Evolutionary conservation across 2,797 vertebrate genomes (phyloP).

Genomic region (Hydrolagus colliei): DNA sequence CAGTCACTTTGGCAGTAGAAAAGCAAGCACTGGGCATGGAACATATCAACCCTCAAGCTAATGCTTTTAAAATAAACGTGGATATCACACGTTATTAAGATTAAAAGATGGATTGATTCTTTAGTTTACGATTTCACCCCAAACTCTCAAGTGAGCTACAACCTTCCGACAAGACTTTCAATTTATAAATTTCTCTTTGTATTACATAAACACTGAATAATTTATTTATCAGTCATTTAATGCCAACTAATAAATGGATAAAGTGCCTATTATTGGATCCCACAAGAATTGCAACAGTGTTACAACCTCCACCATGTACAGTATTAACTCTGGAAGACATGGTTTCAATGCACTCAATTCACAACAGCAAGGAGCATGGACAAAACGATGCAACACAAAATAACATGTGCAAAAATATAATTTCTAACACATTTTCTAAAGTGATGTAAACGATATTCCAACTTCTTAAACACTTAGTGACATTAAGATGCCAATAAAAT

Average conservation of each 20-base stretch:
- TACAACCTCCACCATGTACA: no score
- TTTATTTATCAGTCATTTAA: not conserved
- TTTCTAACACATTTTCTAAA: not conserved
- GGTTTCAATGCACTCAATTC: no score
- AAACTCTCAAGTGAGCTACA: not conserved
- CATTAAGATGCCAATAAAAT: not conserved
- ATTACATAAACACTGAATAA: not conserved
- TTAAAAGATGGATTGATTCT: not conserved
- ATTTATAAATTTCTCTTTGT: not conserved
- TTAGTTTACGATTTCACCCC: not conserved
- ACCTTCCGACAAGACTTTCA: not conserved
- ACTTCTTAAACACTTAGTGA: not conserved
- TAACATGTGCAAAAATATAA: not conserved
- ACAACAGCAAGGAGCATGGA: no score
- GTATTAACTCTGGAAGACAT: no score
- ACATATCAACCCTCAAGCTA: not conserved
- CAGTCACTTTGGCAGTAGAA: not conserved
- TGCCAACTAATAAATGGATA: not conserved
- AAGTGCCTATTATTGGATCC: not conserved
- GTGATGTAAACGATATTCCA: not conserved
- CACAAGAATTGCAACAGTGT: not conserved
- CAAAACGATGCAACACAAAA: not conserved
- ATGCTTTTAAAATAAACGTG: not conserved
- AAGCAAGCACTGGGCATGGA: not conserved
- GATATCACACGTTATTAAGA: not conserved